Conservation (phyloP, 1,140 invertebrate genomes). For the Mylabris phalerata region DNA sequence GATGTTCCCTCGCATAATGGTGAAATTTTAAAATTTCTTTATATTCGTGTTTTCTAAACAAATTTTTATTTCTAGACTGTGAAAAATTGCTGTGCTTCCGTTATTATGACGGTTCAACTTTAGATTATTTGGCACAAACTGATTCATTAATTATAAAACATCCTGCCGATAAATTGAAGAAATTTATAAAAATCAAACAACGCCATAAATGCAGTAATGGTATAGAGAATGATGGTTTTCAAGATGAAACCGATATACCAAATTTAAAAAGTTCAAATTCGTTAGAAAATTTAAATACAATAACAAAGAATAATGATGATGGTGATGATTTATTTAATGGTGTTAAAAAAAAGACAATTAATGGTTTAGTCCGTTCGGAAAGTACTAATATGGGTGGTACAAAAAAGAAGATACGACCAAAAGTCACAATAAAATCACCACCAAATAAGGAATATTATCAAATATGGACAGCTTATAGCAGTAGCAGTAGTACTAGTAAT, state of each 20-base stretch:
- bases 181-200: constrained; percentile 33
- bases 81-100: constrained; percentile 46
- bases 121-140: constrained; percentile 45
- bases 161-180: constrained; percentile 35
- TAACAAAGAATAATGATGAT: constrained; percentile 14
- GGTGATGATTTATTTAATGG: constrained; percentile 25
- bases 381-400: constrained; percentile 33
- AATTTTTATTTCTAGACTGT: constrained; percentile 33
- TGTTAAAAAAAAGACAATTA: constrained; percentile 35
- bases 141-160: constrained; percentile 42
- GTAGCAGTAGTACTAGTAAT: constrained; percentile 42
- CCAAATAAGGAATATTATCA: constrained; percentile 54
- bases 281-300: constrained; percentile 32
- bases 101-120: constrained; percentile 44
- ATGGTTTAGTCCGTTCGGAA: constrained; percentile 28
- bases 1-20: constrained; percentile 33
- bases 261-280: constrained; percentile 35
- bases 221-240: constrained; percentile 38
- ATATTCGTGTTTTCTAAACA: not conserved
- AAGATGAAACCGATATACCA: constrained; percentile 30
- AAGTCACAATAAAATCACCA: constrained; percentile 41
- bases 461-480: constrained; percentile 53
- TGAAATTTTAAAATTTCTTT: constrained; percentile 2
- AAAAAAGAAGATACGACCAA: constrained; percentile 39
- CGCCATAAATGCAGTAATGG: constrained; percentile 31